Evolutionary conservation across 2,888 invertebrate species (phyloP).

Genomic region (Cremastobaeus sp.): DNA sequence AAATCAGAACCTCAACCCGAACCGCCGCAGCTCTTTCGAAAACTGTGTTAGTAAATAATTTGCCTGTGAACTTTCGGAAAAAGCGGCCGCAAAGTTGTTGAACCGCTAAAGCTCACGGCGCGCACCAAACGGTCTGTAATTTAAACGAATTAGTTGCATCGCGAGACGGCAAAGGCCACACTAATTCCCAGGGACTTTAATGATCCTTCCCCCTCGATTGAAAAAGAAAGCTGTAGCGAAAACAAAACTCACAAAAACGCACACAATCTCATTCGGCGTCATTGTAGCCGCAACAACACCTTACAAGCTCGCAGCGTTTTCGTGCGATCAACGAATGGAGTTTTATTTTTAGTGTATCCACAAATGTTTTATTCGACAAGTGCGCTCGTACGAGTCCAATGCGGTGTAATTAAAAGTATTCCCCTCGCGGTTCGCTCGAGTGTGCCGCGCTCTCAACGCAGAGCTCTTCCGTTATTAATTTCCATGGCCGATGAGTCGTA

Average conservation of each 20-base stretch:
- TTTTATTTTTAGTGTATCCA: slow-evolving; percentile 41
- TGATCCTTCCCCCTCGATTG: slow-evolving; percentile 11
- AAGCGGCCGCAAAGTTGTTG: no score
- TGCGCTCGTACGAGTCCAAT: slow-evolving; percentile 55
- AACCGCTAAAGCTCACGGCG: no score
- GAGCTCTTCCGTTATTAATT: slow-evolving; percentile 59
- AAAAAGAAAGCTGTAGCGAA: background rate
- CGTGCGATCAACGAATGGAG: slow-evolving; percentile 12
- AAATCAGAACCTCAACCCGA: no score
- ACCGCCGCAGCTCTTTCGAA: no score
- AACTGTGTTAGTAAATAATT: slow-evolving; percentile 2
- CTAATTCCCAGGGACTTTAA: slow-evolving; percentile 35
- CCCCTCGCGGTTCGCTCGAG: slow-evolving; percentile 57
- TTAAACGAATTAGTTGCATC: slow-evolving; percentile 42
- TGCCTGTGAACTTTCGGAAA: background rate
- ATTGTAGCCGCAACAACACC: slow-evolving; percentile 29
- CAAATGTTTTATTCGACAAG: slow-evolving; percentile 55
- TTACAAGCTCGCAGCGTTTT: slow-evolving; percentile 24
- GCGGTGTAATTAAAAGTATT: slow-evolving; percentile 61
- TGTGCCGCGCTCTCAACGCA: slow-evolving; percentile 45
- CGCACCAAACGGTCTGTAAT: slow-evolving; percentile 9
- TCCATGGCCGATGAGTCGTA: slow-evolving; percentile 60
- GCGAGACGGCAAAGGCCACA: slow-evolving; percentile 11
- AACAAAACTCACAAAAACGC: background rate
- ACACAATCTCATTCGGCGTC: background rate